phyloP scores from a whole-genome alignment of 1,140 invertebrate genomes.

The Venustaconcha ellipsiformis region DNA sequence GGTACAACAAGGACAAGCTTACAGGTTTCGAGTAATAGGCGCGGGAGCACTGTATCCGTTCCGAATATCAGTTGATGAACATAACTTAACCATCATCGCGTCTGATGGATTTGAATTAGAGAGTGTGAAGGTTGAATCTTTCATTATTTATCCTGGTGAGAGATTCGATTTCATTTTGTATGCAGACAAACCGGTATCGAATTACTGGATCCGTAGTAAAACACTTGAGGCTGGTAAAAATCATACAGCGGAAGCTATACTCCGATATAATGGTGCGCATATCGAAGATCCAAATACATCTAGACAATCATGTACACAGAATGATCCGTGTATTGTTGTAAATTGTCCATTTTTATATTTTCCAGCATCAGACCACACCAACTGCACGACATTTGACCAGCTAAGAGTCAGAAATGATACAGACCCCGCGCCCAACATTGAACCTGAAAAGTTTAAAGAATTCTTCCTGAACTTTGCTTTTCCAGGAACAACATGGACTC shows the following conservation, averaged over 20 bases:
- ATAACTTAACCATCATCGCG: conserved; percentile 82
- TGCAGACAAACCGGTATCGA: conserved; percentile 78
- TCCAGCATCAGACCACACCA: conserved; percentile 33
- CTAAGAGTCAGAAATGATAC: conserved; percentile 4
- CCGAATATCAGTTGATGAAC: conserved; percentile 83
- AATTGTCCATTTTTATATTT: conserved; percentile 56
- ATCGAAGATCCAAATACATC: conserved; percentile 72
- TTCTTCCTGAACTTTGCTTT: conserved; percentile 31
- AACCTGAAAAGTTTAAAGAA: background rate
- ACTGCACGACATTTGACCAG: conserved; percentile 42
- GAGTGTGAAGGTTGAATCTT: conserved; percentile 73
- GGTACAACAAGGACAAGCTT: conserved; percentile 36
- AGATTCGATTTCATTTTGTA: conserved; percentile 87
- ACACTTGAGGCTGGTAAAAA: conserved; percentile 38
- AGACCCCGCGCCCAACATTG: background rate
- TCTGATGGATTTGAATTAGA: conserved; percentile 85
- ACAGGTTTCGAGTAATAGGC: conserved; percentile 57
- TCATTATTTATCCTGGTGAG: conserved; percentile 75
- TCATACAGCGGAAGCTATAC: conserved; percentile 72
- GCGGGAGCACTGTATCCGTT: conserved; percentile 52
- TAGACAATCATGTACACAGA: conserved; percentile 25
- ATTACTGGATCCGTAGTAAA: conserved; percentile 85
- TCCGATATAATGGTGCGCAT: conserved; percentile 78
- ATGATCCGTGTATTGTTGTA: conserved; percentile 39
- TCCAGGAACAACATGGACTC: conserved; percentile 14